Evolutionary conservation across 2,888 invertebrate species (phyloP), one percentile per base, ranked within the genome.

Genomic region (Leptura quadrifasciata): DNA sequence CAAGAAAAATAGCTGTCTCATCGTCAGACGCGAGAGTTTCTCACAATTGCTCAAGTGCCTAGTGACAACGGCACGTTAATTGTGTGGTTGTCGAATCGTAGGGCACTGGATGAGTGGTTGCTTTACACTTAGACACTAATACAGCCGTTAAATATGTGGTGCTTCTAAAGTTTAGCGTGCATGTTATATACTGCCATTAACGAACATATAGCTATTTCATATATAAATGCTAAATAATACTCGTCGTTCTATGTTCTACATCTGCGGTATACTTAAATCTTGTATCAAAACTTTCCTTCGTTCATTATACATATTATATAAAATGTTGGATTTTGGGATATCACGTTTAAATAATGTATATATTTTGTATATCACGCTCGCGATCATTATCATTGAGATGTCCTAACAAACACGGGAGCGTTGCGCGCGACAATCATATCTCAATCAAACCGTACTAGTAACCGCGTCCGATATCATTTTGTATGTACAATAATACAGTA

Each of bases 281-380:
- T 87, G 88, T 89, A 89, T 89, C 88, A 89, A 89, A 89, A 89
- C 87, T 88, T 87, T 84, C 88, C 88, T 84, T 83, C 88, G 85
- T 86, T 88, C 87, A 86, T 87, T 84, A 85, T 85, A 85, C 85
- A 84, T 85, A 82, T 85, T 83, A 85, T 88, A 88, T 88, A 88
- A 88, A 88, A 88, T 86, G 86, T 87, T 85, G 85, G 85, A 81
- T 86, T 85, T 86, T 86, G 87, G 87, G 86, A 87, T 88, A 89
- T 89, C 88, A 88, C 87, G 86, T 88, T 88, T 87, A 86, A 86
- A 77, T 76, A 68, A 68, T 76, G 74, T 77, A 76, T 76, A 64
- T 79, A 72, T 80, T 76, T 81, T 82, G 79, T 78, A 78, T 80
- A 81, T 81, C 81, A 80, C 80, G 77, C 80, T 81, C 79, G 80